Evolutionary conservation across 2,797 vertebrate genomes (phyloP), one percentile per base, ranked within the genome.

Genomic region (Hoplostethus atlanticus): DNA sequence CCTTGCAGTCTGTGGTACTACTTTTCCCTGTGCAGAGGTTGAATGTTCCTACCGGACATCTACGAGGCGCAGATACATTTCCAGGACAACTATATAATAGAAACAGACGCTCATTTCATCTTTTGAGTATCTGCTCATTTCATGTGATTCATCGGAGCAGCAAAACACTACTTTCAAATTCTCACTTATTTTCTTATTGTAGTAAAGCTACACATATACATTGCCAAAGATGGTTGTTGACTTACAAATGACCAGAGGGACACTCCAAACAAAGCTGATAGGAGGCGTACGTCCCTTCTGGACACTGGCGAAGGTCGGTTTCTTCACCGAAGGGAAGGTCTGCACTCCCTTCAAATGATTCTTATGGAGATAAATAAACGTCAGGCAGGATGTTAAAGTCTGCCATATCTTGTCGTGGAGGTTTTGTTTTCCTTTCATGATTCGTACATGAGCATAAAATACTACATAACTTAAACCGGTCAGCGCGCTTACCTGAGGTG

Each of bases 191-290:
- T 44, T 17, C 8, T 48, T 47, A 9, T 17, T 70, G 38, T 25
- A n/a, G n/a, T 34, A 34, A 56, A 16, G 31, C 12, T 34, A 5
- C 5, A 42, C 54, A 73, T 15, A 9, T 46, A 47, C 46, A 0
- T 44, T 44, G 77, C 64, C 3, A 30, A 64, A 84, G 46, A 71
- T 64, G 3, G 44, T 44, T 67, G 12, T 58, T 50, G 40, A 91
- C 96, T 96, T 93, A 98, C 96, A 95, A 95, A 89, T 95, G 94
- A 44, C 96, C 96, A 0, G 81, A 59, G 0, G 94, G 95, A 67
- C 96, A 97, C 63, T 97, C 94, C 57, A 96, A 80, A 87, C 96
- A 96, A 76, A 93, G 89, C 21, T 93, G 92, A 50, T 91, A 75
- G 1, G 84, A 75, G 71, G 94, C 93, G 81, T 95, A 95, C 52